Evolutionary conservation across 2,113 vertebrate genomes (phyloP).

Genomic region (Heterotilapia buettikoferi): DNA sequence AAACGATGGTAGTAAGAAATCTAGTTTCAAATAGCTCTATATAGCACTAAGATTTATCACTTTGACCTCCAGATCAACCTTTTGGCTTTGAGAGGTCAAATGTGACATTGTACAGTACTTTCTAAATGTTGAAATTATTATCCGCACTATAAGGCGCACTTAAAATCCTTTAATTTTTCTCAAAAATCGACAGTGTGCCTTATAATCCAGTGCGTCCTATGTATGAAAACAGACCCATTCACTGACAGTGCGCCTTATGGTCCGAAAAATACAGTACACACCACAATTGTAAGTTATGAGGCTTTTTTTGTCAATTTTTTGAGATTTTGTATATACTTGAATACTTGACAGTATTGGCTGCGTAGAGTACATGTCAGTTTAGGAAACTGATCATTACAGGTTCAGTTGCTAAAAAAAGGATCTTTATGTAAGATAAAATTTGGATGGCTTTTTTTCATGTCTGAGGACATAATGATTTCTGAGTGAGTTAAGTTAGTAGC

Average conservation of each 20-base stretch:
- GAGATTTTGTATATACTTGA: not conserved
- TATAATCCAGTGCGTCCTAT: not conserved
- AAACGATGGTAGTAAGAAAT: not conserved
- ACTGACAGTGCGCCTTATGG: not conserved
- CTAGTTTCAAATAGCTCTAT: not conserved
- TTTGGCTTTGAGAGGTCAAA: not conserved
- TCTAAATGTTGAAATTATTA: not conserved
- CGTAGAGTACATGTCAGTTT: not conserved
- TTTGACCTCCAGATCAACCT: not conserved
- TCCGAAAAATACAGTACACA: not conserved
- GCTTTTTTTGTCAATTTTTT: not conserved
- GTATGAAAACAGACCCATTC: not conserved
- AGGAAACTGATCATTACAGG: not conserved
- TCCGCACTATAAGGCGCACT: not conserved
- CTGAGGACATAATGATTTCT: not conserved
- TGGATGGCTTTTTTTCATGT: not conserved
- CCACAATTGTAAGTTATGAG: not conserved
- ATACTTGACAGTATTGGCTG: not conserved
- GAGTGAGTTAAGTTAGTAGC: not conserved
- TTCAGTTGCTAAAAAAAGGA: not conserved
- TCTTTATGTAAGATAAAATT: not conserved
- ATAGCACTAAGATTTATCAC: not conserved
- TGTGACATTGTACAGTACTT: not conserved
- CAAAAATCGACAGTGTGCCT: not conserved
- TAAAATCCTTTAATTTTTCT: not conserved